Evolutionary conservation across 2,888 invertebrate genomes (phyloP).

Genomic region (Protophormia terraenovae): DNA sequence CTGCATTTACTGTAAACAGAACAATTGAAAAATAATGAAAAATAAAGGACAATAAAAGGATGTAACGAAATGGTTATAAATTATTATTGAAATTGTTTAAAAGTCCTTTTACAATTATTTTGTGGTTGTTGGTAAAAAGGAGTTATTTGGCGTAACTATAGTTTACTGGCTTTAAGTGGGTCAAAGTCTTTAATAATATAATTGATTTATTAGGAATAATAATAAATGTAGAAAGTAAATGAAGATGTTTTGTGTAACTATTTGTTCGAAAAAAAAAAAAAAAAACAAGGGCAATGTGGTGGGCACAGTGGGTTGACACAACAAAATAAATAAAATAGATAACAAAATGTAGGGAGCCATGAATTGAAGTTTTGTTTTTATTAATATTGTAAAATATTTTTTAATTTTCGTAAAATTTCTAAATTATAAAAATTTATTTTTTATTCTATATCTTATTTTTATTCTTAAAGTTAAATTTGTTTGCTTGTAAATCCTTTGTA

Average conservation of each 20-base stretch:
- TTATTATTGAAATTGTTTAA: constrained; percentile 53
- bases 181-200: constrained; percentile 63
- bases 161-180: constrained; percentile 54
- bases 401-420: no score
- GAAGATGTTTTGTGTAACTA: constrained; percentile 37
- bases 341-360: no score
- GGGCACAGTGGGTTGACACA: background rate
- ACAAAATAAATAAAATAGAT: no score
- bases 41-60: constrained; percentile 34
- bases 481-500: no score
- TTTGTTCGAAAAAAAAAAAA: no score
- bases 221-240: constrained; percentile 46
- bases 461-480: no score
- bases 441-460: no score
- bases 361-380: no score
- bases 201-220: constrained; percentile 60
- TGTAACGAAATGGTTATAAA: constrained; percentile 41
- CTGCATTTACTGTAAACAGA: constrained; percentile 78
- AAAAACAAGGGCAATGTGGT: background rate
- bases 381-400: no score
- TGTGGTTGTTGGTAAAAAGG: constrained; percentile 6
- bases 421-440: no score
- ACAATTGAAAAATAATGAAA: background rate
- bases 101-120: constrained; percentile 17
- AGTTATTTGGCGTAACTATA: constrained; percentile 10